A percentile compares a stretch with the other conserved stretches of the same genome.
These are phyloP conservation scores for Seriola dumerili DNA, from an alignment of 2,113 vertebrate genomes.

Conservation along the genomic window DNA sequence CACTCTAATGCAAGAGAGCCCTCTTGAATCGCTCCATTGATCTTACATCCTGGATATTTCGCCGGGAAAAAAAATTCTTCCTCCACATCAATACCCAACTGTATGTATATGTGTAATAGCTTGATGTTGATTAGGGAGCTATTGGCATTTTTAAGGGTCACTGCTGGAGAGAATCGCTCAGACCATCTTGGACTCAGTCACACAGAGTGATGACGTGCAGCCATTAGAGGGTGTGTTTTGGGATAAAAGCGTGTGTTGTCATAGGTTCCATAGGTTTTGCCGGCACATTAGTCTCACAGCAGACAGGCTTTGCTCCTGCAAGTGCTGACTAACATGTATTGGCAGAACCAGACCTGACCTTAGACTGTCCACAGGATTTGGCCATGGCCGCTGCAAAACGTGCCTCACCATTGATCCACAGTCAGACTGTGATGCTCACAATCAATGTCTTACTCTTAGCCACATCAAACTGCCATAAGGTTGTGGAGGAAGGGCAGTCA, in stretches of 20 bases:
- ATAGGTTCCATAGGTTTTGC: neutral
- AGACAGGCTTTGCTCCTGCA: slow-evolving; percentile 5
- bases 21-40: slow-evolving; percentile 70
- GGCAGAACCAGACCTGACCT: slow-evolving; percentile 55
- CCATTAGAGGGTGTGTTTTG: neutral
- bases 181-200: slow-evolving; percentile 30
- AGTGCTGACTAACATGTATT: slow-evolving; percentile 36
- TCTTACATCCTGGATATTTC: slow-evolving; percentile 65
- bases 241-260: neutral
- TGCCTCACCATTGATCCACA: slow-evolving; percentile 56
- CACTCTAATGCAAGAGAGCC: slow-evolving; percentile 59
- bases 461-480: slow-evolving; percentile 45
- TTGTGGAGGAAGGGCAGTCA: slow-evolving; percentile 51
- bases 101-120: slow-evolving; percentile 63
- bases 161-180: slow-evolving; percentile 37
- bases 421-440: slow-evolving; percentile 29
- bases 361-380: slow-evolving; percentile 50
- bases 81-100: slow-evolving; percentile 48
- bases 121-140: slow-evolving; percentile 64
- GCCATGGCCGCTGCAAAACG: slow-evolving; percentile 23
- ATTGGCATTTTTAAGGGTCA: slow-evolving; percentile 63
- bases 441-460: slow-evolving; percentile 68
- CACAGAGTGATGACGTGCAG: slow-evolving; percentile 31
- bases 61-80: slow-evolving; percentile 35
- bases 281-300: slow-evolving; percentile 10